These are phyloP conservation scores for Rhincodon typus DNA, from an alignment of 2,797 vertebrate species.

Conservation along the genomic window DNA sequence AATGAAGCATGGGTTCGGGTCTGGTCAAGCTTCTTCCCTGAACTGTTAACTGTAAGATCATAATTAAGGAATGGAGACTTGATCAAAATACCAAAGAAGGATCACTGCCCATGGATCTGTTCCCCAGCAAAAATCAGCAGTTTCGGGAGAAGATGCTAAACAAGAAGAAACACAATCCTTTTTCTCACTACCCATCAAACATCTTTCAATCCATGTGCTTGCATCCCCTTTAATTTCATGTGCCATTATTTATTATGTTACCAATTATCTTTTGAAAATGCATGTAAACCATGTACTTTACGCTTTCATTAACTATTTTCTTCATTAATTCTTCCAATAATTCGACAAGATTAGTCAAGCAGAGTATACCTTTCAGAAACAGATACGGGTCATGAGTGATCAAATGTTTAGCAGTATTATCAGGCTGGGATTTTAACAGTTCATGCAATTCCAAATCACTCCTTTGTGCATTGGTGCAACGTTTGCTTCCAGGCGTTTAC, in stretches of 20 bases:
- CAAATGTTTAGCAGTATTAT: neutral
- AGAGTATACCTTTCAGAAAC: neutral
- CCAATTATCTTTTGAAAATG: neutral
- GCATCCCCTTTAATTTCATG: neutral
- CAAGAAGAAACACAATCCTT: neutral
- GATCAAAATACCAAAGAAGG: neutral
- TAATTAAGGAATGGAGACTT: neutral
- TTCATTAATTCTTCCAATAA: neutral
- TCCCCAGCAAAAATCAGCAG: neutral
- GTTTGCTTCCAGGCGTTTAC: neutral
- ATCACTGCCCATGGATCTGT: neutral
- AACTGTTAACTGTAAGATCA: neutral
- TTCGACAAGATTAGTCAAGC: neutral
- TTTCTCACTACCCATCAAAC: neutral
- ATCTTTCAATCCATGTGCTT: neutral
- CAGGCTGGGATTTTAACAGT: neutral
- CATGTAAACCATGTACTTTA: neutral
- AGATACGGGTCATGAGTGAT: neutral
- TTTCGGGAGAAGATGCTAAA: neutral
- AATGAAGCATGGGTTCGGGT: neutral
- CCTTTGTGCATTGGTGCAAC: neutral
- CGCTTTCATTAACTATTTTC: neutral
- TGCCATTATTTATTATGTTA: neutral
- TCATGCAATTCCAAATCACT: neutral
- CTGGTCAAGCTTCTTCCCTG: neutral